Conservation (phyloP, 2,113 vertebrate genomes). For the Ascaphus truei region DNA sequence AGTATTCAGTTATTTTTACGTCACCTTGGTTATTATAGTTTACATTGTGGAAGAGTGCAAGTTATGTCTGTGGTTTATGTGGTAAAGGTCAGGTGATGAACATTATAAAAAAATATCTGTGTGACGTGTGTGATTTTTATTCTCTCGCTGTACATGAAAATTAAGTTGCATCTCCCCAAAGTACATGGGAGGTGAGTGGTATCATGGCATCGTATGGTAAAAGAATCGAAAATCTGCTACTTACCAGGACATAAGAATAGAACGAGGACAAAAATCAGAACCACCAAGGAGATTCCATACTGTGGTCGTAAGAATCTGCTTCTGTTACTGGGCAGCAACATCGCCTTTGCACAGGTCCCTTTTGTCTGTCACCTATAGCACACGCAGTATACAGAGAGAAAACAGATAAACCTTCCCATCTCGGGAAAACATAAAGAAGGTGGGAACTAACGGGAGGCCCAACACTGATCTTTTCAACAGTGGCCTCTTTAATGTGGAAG, state of each 20-base stretch:
- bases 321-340: neutral
- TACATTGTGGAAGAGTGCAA: no score
- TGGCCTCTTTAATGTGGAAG: neutral
- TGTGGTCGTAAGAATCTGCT: neutral
- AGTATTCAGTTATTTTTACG: no score
- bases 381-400: neutral
- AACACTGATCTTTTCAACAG: constrained; percentile 1
- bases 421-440: constrained; percentile 2
- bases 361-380: neutral
- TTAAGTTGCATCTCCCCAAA: no score
- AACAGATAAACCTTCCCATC: neutral
- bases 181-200: neutral
- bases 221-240: neutral
- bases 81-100: no score
- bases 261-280: constrained; percentile 3
- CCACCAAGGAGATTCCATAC: neutral
- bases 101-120: no score
- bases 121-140: no score
- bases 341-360: neutral
- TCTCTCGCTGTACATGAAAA: no score
- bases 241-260: constrained; percentile 20
- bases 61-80: no score
- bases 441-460: neutral
- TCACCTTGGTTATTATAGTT: no score
- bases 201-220: neutral